phyloP scores from a whole-genome alignment of 2,888 invertebrate genomes.

The Folsomia manolachei region DNA sequence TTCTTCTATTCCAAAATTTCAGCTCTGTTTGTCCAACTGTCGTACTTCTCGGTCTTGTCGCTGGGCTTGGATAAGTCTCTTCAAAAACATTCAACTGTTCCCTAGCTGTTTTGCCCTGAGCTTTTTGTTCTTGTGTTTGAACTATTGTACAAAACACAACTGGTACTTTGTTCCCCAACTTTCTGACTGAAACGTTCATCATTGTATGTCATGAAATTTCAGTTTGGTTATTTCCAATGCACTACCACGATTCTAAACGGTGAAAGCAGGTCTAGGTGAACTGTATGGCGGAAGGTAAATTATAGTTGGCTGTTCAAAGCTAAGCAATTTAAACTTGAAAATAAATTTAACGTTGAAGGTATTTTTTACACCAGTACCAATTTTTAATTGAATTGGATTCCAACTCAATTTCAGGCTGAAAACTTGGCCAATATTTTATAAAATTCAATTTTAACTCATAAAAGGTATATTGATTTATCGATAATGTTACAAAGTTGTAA shows the following conservation, averaged over 20 bases:
- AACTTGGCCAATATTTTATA: slow-evolving; percentile 4
- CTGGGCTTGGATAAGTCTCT: not conserved
- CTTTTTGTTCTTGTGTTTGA: not conserved
- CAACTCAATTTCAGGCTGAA: not conserved
- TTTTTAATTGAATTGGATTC: not conserved
- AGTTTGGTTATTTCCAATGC: no score
- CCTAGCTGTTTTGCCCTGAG: not conserved
- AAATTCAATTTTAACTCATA: slow-evolving; percentile 4
- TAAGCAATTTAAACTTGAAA: not conserved
- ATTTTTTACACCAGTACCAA: not conserved
- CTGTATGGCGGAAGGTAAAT: no score
- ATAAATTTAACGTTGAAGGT: not conserved
- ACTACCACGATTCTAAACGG: no score
- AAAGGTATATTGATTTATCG: slow-evolving; percentile 12
- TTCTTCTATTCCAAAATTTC: no score
- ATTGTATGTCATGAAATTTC: no score
- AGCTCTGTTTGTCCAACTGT: not conserved
- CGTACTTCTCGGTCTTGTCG: not conserved
- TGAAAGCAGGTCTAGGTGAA: no score
- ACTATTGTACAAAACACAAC: no score
- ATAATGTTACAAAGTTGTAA: not conserved
- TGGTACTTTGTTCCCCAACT: no score
- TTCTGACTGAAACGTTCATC: no score
- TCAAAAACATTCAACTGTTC: not conserved
- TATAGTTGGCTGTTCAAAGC: not conserved